phyloP scores from a whole-genome alignment of 2,888 invertebrate species.

The Halictus ligatus region DNA sequence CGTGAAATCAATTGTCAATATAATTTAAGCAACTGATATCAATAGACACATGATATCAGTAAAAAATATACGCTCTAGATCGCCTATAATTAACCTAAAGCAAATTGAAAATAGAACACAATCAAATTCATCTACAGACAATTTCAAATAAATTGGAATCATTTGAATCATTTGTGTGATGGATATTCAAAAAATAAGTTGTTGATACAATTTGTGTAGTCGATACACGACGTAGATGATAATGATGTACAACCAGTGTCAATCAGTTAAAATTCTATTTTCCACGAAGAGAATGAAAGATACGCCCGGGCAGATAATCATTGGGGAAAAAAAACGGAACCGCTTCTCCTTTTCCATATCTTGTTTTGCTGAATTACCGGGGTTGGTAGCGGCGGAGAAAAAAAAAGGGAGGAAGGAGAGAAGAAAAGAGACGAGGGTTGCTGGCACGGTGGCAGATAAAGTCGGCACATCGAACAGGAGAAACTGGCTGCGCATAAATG shows the following conservation, averaged over 20 bases:
- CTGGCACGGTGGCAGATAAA: conserved; percentile 60
- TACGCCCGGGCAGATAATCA: background rate
- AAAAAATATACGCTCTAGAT: no score
- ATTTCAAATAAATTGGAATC: background rate
- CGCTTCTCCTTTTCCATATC: conserved; percentile 20
- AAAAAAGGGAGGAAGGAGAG: conserved; percentile 31
- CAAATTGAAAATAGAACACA: no score
- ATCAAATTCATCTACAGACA: background rate
- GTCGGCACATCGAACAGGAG: conserved; percentile 58
- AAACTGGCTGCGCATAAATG: conserved; percentile 67
- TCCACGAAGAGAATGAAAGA: background rate
- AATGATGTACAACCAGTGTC: background rate
- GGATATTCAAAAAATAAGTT: no score
- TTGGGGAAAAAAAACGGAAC: background rate
- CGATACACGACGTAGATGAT: background rate
- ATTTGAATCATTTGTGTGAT: no score
- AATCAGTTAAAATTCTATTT: background rate
- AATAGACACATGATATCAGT: no score
- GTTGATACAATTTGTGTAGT: background rate
- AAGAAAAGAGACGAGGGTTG: conserved; percentile 40
- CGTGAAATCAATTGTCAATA: background rate
- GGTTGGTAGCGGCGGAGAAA: conserved; percentile 15
- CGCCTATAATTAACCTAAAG: no score
- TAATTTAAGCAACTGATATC: background rate
- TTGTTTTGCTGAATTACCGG: conserved; percentile 41